Evolutionary conservation across 35 echinoderm and acorn worm genomes (phyloP).

Genomic region (Diadema setosum): DNA sequence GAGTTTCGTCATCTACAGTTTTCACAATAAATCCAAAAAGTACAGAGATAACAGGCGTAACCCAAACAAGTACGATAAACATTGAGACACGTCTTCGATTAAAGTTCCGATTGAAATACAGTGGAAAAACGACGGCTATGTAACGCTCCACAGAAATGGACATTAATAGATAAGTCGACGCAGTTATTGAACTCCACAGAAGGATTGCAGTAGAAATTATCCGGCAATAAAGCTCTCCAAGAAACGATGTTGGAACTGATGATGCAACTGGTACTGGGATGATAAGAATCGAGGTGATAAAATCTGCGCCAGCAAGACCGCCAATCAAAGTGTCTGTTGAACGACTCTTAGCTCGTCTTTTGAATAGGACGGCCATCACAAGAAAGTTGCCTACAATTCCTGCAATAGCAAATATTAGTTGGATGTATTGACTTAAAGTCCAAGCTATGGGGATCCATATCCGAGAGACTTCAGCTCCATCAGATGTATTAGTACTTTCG

Average conservation of each 20-base stretch:
- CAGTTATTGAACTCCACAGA: neutral
- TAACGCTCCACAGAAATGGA: conserved; percentile 29
- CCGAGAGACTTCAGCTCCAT: too few species aligned
- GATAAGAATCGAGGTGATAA: neutral
- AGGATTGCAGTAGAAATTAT: neutral
- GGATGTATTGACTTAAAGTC: neutral
- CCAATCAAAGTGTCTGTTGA: conserved; percentile 4
- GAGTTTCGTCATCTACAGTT: neutral
- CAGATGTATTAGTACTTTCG: too few species aligned
- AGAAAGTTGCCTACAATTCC: conserved; percentile 26
- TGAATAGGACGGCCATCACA: conserved; percentile 2
- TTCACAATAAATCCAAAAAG: neutral
- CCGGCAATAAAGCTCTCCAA: conserved; percentile 1
- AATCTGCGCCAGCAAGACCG: conserved; percentile 20
- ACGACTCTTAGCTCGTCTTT: neutral
- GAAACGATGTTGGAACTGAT: neutral
- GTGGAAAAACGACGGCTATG: conserved; percentile 13
- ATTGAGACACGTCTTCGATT: neutral
- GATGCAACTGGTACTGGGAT: neutral
- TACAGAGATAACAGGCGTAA: neutral
- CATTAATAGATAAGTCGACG: conserved; percentile 7
- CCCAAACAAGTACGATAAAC: neutral
- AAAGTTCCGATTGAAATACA: neutral
- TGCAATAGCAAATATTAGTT: neutral
- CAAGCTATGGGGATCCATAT: neutral